Percentiles rank a stretch among this genome's conserved stretches.
These are phyloP conservation scores for Torymus aiolomorphi DNA, from an alignment of 2,888 invertebrate species.

Conservation along the genomic window DNA sequence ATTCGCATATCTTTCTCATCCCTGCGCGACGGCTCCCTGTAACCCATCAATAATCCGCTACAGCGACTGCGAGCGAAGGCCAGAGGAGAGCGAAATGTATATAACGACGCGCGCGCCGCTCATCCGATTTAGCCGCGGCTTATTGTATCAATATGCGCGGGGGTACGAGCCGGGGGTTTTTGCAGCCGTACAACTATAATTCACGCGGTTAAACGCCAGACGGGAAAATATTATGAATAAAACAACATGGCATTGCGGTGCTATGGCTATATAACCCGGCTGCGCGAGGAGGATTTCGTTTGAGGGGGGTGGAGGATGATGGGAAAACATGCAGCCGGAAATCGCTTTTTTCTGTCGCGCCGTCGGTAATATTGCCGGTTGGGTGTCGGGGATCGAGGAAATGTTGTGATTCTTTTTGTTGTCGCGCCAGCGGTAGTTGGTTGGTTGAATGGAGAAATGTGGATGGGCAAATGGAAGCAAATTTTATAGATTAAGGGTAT, in stretches of 20 bases:
- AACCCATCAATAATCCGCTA: constrained; percentile 47
- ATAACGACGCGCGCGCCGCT: constrained; percentile 25
- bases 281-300: not conserved
- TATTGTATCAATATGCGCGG: constrained; percentile 47
- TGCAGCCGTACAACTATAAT: constrained; percentile 32
- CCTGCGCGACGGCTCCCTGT: not conserved
- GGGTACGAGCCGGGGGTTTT: not conserved
- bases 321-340: too few relatives aligned
- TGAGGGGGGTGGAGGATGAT: not conserved
- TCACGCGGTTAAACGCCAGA: constrained; percentile 40
- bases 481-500: too few relatives aligned
- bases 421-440: too few relatives aligned
- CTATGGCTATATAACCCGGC: not conserved
- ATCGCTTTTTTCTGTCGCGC: not conserved
- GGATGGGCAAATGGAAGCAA: too few relatives aligned
- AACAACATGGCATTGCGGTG: constrained; percentile 5
- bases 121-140: constrained; percentile 45
- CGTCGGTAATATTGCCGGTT: too few relatives aligned
- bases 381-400: too few relatives aligned
- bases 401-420: too few relatives aligned
- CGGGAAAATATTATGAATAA: constrained; percentile 52
- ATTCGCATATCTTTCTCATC: constrained; percentile 1
- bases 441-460: too few relatives aligned
- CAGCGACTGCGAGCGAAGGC: not conserved
- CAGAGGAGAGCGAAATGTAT: not conserved